Evolutionary conservation across 2,113 vertebrate species (phyloP).

Genomic region (Pristiophorus japonicus): DNA sequence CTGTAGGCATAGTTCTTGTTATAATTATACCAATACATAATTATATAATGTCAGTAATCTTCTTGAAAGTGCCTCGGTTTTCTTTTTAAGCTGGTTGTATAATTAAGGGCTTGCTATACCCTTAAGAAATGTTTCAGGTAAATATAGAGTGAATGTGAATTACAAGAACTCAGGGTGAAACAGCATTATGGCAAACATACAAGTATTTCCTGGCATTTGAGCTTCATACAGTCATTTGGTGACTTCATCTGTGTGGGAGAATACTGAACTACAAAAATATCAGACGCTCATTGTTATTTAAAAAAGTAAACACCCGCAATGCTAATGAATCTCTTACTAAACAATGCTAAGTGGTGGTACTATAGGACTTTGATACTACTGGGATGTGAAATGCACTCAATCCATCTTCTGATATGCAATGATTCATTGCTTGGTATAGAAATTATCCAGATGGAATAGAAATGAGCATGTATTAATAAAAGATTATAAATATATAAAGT

Average conservation of each 20-base stretch:
- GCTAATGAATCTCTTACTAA: not conserved
- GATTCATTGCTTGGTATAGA: not conserved
- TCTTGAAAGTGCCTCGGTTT: not conserved
- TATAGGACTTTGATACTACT: not conserved
- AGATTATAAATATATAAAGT: not conserved
- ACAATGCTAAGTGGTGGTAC: not conserved
- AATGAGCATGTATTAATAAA: not conserved
- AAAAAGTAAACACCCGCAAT: not conserved
- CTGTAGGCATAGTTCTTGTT: not conserved
- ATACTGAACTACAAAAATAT: not conserved
- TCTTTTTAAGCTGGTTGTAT: constrained; percentile 11
- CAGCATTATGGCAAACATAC: no score
- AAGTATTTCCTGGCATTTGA: not conserved
- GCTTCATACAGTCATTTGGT: not conserved
- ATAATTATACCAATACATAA: not conserved
- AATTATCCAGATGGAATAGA: not conserved
- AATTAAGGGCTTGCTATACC: not conserved
- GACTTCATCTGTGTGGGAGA: not conserved
- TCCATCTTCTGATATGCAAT: not conserved
- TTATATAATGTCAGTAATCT: constrained; percentile 21
- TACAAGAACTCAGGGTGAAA: not conserved
- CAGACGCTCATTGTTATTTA: not conserved
- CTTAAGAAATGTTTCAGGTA: not conserved
- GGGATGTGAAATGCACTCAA: not conserved
- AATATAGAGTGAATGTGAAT: not conserved